Evolutionary conservation across 2,797 vertebrate genomes (phyloP).

Genomic region (Mergus octosetaceus): DNA sequence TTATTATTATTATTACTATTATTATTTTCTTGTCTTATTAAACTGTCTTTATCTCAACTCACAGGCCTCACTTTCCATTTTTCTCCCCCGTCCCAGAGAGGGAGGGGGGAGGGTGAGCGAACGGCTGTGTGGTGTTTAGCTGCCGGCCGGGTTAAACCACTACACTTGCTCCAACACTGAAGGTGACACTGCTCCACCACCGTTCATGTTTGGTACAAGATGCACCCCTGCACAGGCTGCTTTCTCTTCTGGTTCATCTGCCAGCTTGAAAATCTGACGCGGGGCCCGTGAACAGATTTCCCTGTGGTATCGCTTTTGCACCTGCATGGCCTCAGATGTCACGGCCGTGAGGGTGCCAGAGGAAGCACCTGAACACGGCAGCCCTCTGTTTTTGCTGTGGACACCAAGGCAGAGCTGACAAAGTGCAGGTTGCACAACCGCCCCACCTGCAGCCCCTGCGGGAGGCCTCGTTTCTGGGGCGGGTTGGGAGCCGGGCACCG

Average conservation of each 20-base stretch:
- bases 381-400: background rate
- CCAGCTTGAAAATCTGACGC: background rate
- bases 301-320: background rate
- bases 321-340: background rate
- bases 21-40: no score
- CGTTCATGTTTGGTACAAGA: background rate
- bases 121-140: no score
- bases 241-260: background rate
- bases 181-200: background rate
- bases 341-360: background rate
- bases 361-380: background rate
- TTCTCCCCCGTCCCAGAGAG: no score
- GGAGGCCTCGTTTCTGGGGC: background rate
- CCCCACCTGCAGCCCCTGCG: fast-evolving
- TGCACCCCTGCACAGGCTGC: background rate
- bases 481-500: background rate
- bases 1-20: no score
- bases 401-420: fast-evolving
- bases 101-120: no score
- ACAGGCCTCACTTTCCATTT: no score
- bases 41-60: no score
- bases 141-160: no score
- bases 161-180: background rate
- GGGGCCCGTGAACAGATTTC: background rate
- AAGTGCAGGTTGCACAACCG: background rate